A percentile compares a stretch with the other conserved stretches of the same genome.
Evolutionary conservation across 2,888 invertebrate species (phyloP).

Genomic region (Pollenia labialis): DNA sequence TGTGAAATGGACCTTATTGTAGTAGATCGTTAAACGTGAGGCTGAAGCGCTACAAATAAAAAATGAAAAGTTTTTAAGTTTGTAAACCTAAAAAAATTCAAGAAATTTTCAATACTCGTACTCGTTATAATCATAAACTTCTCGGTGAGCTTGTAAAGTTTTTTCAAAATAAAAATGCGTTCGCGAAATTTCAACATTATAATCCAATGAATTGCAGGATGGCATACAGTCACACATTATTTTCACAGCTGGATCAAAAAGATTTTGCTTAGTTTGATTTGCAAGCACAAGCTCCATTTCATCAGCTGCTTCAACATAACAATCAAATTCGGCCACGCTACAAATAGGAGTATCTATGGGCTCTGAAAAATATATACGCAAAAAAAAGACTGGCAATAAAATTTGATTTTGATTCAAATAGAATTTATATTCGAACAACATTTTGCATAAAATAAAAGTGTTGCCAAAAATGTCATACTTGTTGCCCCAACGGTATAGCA

Average conservation of each 20-base stretch:
- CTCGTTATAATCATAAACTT: slow-evolving; percentile 80
- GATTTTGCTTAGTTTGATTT: slow-evolving; percentile 79
- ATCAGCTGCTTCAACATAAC: slow-evolving; percentile 81
- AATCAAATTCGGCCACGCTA: slow-evolving; percentile 80
- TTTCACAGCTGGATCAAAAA: slow-evolving; percentile 74
- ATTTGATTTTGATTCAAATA: too few relatives aligned
- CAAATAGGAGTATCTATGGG: slow-evolving; percentile 81
- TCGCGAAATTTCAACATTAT: slow-evolving; percentile 82
- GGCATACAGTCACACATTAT: slow-evolving; percentile 82
- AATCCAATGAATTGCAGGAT: slow-evolving; percentile 81
- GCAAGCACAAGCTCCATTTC: slow-evolving; percentile 78
- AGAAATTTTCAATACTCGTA: slow-evolving; percentile 70
- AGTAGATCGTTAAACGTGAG: slow-evolving; percentile 88
- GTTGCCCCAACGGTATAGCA: too few relatives aligned
- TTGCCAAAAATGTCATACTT: too few relatives aligned
- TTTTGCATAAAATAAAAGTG: too few relatives aligned
- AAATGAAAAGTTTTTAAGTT: neutral
- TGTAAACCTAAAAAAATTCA: neutral
- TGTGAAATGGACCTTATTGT: slow-evolving; percentile 89
- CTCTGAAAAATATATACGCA: too few relatives aligned
- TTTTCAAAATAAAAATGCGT: slow-evolving; percentile 78
- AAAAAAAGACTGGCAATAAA: too few relatives aligned
- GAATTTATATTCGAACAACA: too few relatives aligned
- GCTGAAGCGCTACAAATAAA: slow-evolving; percentile 78
- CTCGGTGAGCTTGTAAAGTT: slow-evolving; percentile 79